These are phyloP conservation scores for Eupeodes latifasciatus DNA, from an alignment of 2,888 invertebrate genomes.

Conservation along the genomic window DNA sequence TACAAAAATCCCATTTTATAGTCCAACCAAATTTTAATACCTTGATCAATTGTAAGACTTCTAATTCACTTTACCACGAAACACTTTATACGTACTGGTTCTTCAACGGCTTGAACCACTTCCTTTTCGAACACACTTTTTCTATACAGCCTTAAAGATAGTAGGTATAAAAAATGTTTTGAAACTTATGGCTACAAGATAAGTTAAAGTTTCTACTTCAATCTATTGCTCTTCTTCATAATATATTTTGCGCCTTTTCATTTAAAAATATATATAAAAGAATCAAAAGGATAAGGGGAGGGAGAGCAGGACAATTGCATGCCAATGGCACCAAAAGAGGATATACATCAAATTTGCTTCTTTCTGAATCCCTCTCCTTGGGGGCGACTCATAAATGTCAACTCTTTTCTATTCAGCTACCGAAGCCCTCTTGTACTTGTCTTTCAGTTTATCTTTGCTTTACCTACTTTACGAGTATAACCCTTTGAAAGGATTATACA, in stretches of 20 bases:
- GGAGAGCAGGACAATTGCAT: conserved; percentile 32
- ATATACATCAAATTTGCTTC: conserved; percentile 59
- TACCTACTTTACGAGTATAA: conserved; percentile 47
- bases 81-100: not conserved
- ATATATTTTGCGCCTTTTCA: conserved; percentile 6
- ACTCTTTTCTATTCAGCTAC: conserved; percentile 48
- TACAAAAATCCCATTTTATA: too few species aligned
- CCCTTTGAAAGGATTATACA: conserved; percentile 38
- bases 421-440: conserved; percentile 5
- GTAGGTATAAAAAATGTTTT: conserved; percentile 18
- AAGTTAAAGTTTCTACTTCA: conserved; percentile 63
- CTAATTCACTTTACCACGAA: too few species aligned
- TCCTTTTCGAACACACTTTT: conserved; percentile 9
- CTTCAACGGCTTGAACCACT: not conserved
- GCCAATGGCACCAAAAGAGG: conserved; percentile 33
- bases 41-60: too few species aligned
- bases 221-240: conserved; percentile 31
- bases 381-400: conserved; percentile 66
- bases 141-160: not conserved
- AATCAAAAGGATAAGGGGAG: conserved; percentile 41
- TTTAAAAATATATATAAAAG: conserved; percentile 24
- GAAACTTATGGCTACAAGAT: conserved; percentile 58
- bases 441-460: conserved; percentile 61
- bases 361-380: conserved; percentile 61
- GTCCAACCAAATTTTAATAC: too few species aligned